Conservation (phyloP, 2,797 vertebrate species). For the Nothura maculosa region DNA sequence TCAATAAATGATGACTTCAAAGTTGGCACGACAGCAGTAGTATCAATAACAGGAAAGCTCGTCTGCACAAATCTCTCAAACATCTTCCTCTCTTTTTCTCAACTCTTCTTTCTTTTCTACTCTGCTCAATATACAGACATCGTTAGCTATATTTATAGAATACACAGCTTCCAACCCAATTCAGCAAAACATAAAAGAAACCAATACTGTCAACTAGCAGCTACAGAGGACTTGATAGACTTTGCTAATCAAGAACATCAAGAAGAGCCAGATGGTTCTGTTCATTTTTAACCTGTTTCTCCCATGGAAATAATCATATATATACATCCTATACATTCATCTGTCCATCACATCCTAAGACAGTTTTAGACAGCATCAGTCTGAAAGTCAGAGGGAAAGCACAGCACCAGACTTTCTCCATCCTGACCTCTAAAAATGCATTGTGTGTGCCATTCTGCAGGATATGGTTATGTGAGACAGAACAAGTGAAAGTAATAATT, state of each 20-base stretch:
- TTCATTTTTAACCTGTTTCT: not conserved
- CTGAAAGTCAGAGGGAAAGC: not conserved
- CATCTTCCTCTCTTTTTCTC: not conserved
- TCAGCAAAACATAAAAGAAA: not conserved
- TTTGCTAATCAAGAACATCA: not conserved
- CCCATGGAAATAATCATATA: not conserved
- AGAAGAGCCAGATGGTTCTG: not conserved
- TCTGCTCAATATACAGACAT: not conserved
- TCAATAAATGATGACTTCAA: not conserved
- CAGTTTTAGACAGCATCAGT: not conserved
- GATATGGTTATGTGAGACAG: not conserved
- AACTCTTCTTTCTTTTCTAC: not conserved
- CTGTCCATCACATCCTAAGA: not conserved
- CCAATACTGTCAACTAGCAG: accelerated
- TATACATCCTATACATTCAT: not conserved
- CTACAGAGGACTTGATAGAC: accelerated
- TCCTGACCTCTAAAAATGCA: not conserved
- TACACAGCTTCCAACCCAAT: not conserved
- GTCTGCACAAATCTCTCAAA: not conserved
- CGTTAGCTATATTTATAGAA: not conserved
- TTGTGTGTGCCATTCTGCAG: not conserved
- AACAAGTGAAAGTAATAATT: not conserved
- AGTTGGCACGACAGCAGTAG: not conserved
- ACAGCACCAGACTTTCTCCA: not conserved
- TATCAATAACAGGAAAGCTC: not conserved